Evolutionary conservation across 2,113 vertebrate genomes (phyloP).

Genomic region (Serilophus lunatus): DNA sequence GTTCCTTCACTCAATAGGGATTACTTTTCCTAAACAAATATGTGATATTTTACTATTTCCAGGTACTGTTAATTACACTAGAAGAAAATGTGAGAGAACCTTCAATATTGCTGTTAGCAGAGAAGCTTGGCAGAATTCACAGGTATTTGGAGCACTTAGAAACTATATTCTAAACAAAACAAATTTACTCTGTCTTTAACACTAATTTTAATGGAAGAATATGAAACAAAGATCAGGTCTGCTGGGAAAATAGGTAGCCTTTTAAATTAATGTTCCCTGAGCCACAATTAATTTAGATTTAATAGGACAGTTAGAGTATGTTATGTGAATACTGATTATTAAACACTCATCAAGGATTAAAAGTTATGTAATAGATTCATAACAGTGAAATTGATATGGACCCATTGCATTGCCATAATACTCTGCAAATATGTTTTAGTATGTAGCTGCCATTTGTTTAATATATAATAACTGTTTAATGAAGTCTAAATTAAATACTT

Average conservation of each 20-base stretch:
- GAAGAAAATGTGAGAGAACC: conserved; percentile 18
- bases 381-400: conserved; percentile 41
- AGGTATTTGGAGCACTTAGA: conserved; percentile 25
- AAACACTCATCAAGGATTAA: conserved; percentile 57
- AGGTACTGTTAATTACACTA: conserved; percentile 24
- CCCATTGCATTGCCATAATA: neutral
- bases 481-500: conserved; percentile 58
- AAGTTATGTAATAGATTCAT: conserved; percentile 64
- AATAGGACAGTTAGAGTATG: conserved; percentile 68
- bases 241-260: conserved; percentile 60
- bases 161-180: conserved; percentile 44
- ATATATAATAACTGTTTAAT: conserved; percentile 47
- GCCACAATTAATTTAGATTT: conserved; percentile 75
- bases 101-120: conserved; percentile 24
- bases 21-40: conserved; percentile 51
- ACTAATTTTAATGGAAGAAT: conserved; percentile 61
- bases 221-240: conserved; percentile 65
- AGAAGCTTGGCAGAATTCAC: conserved; percentile 25
- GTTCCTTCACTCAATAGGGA: conserved; percentile 10
- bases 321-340: conserved; percentile 69
- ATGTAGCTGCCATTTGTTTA: conserved; percentile 54
- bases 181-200: conserved; percentile 56
- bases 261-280: conserved; percentile 71
- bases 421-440: conserved; percentile 51
- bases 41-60: conserved; percentile 16